Evolutionary conservation across 1,140 invertebrate species (phyloP), one percentile per base, ranked within the genome.

Genomic region (Drosophila nikananu): DNA sequence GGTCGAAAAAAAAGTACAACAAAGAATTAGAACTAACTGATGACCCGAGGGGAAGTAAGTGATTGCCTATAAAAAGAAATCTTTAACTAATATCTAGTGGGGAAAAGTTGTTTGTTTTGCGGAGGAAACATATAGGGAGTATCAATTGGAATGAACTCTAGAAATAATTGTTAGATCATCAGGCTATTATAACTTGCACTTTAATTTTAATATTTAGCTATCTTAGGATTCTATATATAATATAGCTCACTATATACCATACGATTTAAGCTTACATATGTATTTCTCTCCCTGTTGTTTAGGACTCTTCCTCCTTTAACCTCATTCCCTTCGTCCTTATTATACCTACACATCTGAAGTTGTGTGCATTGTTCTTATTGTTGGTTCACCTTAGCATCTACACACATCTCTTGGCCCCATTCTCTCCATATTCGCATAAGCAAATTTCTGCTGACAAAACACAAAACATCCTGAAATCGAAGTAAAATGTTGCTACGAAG

Each of bases 391-490:
- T 84, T 78, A 54, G 54, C 68, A 72, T 46, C 42, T 30, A 68
- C 46, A 67, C 49, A 32, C 27, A 32, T 23, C 32, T 57, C 57
- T 64, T 70, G 64, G 48, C 61, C 59, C 37, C 57, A 64, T 37
- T 35, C 49, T 30, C 19, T 25, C 8, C 23, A 23, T 39, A 12
- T 55, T 58, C 48, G 68, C 67, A 73, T 86, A 84, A 81, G 81
- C 84, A 89, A 90, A 89, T 90, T 89, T 90, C 60, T 89, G 84
- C 84, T 89, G 84, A 89, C 84, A 81, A 90, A 81, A 89, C 86
- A 84, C 55, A 89, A 89, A 86, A 89, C 55, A 76, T 81, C 70
- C 63, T 63, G 81, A 87, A 87, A 87, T 87, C 84, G 84, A 87
- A 89, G 84, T 84, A 89, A 89, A 89, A 84, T 87, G 83, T 87